These are phyloP conservation scores for Crotophaga sulcirostris DNA, from an alignment of 2,113 vertebrate species.

Conservation along the genomic window DNA sequence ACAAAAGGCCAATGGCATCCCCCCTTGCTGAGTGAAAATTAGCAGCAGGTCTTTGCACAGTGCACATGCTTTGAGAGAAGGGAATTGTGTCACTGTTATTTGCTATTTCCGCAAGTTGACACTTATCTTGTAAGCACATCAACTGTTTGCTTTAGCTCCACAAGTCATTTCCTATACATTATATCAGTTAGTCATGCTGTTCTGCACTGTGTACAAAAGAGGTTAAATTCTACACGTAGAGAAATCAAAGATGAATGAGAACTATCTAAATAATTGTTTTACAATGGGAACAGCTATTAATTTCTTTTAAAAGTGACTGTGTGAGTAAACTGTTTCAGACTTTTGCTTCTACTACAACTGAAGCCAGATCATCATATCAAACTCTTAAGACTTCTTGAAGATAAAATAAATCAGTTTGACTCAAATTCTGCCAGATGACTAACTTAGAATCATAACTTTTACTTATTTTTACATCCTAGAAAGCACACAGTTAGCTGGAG, in stretches of 20 bases:
- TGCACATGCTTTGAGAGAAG: conserved; percentile 20
- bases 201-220: conserved; percentile 47
- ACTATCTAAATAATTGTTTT: conserved; percentile 23
- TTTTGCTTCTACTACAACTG: neutral
- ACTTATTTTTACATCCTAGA: neutral
- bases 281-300: neutral
- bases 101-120: conserved; percentile 50
- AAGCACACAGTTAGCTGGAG: neutral
- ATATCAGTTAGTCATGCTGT: neutral
- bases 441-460: neutral
- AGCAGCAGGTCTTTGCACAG: conserved; percentile 54
- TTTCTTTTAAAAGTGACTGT: neutral
- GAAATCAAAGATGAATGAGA: neutral
- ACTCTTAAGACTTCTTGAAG: neutral
- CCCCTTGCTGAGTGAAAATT: conserved; percentile 61
- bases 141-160: conserved; percentile 51
- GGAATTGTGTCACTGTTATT: conserved; percentile 48
- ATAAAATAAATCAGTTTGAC: neutral
- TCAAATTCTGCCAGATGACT: neutral
- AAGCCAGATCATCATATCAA: neutral
- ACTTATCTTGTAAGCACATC: conserved; percentile 58
- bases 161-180: conserved; percentile 42
- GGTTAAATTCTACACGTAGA: conserved; percentile 15
- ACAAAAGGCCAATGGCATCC: conserved; percentile 50
- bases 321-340: neutral